phyloP scores from a whole-genome alignment of 2,113 vertebrate species.

The Crocuta crocuta region DNA sequence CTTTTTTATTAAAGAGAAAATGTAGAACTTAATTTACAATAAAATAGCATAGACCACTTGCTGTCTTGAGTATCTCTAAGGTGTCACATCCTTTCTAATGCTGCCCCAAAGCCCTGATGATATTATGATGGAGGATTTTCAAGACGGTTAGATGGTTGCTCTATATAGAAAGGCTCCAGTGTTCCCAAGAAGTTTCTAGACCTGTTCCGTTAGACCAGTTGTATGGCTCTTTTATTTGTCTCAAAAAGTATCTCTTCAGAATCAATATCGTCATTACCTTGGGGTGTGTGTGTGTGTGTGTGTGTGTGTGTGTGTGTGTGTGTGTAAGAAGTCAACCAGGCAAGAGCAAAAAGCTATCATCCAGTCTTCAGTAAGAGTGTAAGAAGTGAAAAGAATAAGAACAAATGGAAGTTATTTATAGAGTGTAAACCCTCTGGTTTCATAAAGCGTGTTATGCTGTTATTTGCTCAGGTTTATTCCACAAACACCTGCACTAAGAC shows the following conservation, averaged over 20 bases:
- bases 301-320: slow-evolving; percentile 39
- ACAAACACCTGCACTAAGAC: slow-evolving; percentile 64
- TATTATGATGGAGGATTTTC: slow-evolving; percentile 73
- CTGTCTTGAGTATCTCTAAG: slow-evolving; percentile 64
- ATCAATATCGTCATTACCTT: slow-evolving; percentile 88
- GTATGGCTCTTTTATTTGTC: slow-evolving; percentile 82
- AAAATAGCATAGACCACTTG: slow-evolving; percentile 5
- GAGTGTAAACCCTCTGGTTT: slow-evolving; percentile 86
- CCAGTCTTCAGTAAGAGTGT: slow-evolving; percentile 86
- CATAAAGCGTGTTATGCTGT: slow-evolving; percentile 84
- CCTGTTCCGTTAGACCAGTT: slow-evolving; percentile 80
- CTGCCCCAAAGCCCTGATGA: slow-evolving; percentile 53
- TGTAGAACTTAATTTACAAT: slow-evolving; percentile 64
- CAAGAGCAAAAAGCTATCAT: slow-evolving; percentile 87
- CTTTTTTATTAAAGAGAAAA: slow-evolving; percentile 72
- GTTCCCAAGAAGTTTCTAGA: slow-evolving; percentile 79
- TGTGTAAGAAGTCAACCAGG: slow-evolving; percentile 86
- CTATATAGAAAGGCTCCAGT: slow-evolving; percentile 64
- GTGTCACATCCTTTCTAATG: slow-evolving; percentile 37
- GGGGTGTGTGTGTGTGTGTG: slow-evolving; percentile 67
- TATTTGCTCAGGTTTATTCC: slow-evolving; percentile 80
- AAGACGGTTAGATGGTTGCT: slow-evolving; percentile 66
- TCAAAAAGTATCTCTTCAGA: slow-evolving; percentile 85
- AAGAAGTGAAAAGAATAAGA: slow-evolving; percentile 88
- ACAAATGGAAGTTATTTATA: slow-evolving; percentile 88